Evolutionary conservation across 2,797 vertebrate genomes (phyloP), one percentile per base, ranked within the genome.

Genomic region (Aulostomus chinensis): DNA sequence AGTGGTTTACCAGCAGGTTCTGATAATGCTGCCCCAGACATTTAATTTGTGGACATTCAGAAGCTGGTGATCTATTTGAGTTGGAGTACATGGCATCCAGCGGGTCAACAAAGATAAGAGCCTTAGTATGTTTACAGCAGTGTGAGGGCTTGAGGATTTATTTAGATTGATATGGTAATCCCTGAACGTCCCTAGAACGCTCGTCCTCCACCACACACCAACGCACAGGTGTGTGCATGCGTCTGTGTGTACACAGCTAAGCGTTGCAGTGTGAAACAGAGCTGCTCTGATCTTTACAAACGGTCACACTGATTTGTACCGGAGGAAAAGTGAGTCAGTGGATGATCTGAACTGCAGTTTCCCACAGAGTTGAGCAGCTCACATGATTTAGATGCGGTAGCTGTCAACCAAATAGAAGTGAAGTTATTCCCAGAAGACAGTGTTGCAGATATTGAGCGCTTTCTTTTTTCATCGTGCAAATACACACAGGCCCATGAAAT

Each of bases 121-220:
- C 30, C 68, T 78, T 83, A 84, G 73, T 82, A 61, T 70, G 60
- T 67, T 78, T 67, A 42, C 20, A 2, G 49, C 28, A 46, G 34
- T 39, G 28, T 50, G 53, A 33, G 18, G 33, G 50, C 61, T 45
- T 30, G 35, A 68, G 76, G 60, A 50, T 72, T 80, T 78, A 57
- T 72, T 43, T 5, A 56, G 69, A 51, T 62, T 60, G 57, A 67
- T 78, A 63, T 59, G 51, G 16, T 84, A 80, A 87, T 81, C 77
- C 61, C 11, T 31, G 30, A 52, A 52, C 22, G 4, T 65, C 56
- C 63, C 32, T 31, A n/a, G 78, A 78, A n/a, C 7, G n/a, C n/a
- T 25, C 13, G 9, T 14, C 22, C 22, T 14, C 17, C 21, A 13
- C 12, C 8, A n/a, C n/a, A n/a, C n/a, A n/a, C n/a, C 6, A 14